Evolutionary conservation across 1,140 invertebrate genomes (phyloP).

Genomic region (Copidosoma floridanum): DNA sequence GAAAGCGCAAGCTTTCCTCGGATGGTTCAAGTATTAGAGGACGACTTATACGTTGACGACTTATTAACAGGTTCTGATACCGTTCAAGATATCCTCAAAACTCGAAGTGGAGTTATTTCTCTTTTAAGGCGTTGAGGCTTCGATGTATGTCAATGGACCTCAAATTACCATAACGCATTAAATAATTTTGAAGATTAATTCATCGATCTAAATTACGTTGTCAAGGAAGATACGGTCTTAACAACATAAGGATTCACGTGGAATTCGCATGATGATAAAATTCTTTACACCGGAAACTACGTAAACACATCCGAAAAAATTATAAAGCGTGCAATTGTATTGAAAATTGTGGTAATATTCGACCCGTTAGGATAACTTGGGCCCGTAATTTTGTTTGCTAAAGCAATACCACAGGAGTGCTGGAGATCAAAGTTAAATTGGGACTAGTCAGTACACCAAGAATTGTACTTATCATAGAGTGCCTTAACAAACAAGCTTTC

Average conservation of each 20-base stretch:
- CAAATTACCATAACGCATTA: slow-evolving; percentile 25
- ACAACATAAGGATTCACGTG: slow-evolving; percentile 14
- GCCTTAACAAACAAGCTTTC: background rate
- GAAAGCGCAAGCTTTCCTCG: too few relatives aligned
- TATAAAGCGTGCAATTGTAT: slow-evolving; percentile 9
- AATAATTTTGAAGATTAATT: background rate
- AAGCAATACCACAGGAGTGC: slow-evolving; percentile 22
- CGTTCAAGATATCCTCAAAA: too few relatives aligned
- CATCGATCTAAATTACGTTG: background rate
- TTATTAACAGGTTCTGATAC: too few relatives aligned
- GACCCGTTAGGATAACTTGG: slow-evolving; percentile 19
- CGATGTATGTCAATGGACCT: slow-evolving; percentile 38
- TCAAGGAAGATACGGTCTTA: background rate
- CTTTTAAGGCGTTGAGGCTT: slow-evolving; percentile 35
- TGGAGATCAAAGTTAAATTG: slow-evolving; percentile 25
- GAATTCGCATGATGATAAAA: background rate
- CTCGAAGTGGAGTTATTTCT: slow-evolving; percentile 15
- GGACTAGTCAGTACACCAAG: slow-evolving; percentile 23
- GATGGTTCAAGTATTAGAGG: too few relatives aligned
- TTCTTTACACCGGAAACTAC: background rate
- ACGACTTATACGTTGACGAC: too few relatives aligned
- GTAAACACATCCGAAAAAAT: background rate
- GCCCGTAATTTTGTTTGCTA: slow-evolving; percentile 16
- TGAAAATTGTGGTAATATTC: slow-evolving; percentile 14
- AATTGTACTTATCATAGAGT: background rate